A percentile compares a stretch with the other conserved stretches of the same genome.
These are phyloP conservation scores for Drosophila parabipectinata DNA, from an alignment of 1,140 invertebrate species.

Conservation along the genomic window DNA sequence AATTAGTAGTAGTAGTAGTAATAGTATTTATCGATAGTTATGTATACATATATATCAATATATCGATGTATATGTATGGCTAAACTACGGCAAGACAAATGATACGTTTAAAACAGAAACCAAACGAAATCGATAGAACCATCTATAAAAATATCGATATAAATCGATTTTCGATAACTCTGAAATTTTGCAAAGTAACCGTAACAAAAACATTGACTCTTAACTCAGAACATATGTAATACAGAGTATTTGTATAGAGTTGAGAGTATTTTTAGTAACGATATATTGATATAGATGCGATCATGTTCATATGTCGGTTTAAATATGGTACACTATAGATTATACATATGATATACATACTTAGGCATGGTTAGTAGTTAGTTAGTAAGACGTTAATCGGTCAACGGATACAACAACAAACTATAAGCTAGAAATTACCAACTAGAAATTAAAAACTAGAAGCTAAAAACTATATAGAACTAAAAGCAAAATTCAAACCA, in stretches of 20 bases:
- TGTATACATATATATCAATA: slow-evolving; percentile 46
- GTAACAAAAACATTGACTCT: slow-evolving; percentile 11
- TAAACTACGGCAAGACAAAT: slow-evolving; percentile 74
- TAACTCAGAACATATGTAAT: slow-evolving; percentile 17
- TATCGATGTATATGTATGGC: slow-evolving; percentile 29
- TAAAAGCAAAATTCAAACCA: slow-evolving; percentile 54
- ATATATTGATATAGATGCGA: slow-evolving; percentile 45
- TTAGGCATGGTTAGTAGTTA: slow-evolving; percentile 29
- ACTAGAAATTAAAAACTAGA: slow-evolving; percentile 54
- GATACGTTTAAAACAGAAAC: slow-evolving; percentile 36
- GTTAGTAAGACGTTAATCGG: slow-evolving; percentile 43
- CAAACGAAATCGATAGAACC: slow-evolving; percentile 7
- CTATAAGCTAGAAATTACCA: slow-evolving; percentile 54
- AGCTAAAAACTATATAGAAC: slow-evolving; percentile 42
- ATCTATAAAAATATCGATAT: slow-evolving; percentile 1
- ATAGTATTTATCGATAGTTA: slow-evolving; percentile 45
- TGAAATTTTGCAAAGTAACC: slow-evolving; percentile 12
- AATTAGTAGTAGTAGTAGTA: slow-evolving; percentile 23
- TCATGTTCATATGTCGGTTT: slow-evolving; percentile 32
- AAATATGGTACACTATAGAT: slow-evolving; percentile 50
- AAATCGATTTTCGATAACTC: not conserved
- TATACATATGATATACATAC: slow-evolving; percentile 49
- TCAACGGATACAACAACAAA: slow-evolving; percentile 67
- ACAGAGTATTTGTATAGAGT: slow-evolving; percentile 15
- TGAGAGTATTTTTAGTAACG: slow-evolving; percentile 14